Percentiles rank a stretch among this genome's conserved stretches.
Evolutionary conservation across 2,888 invertebrate species (phyloP).

Genomic region (Ceramica pisi): DNA sequence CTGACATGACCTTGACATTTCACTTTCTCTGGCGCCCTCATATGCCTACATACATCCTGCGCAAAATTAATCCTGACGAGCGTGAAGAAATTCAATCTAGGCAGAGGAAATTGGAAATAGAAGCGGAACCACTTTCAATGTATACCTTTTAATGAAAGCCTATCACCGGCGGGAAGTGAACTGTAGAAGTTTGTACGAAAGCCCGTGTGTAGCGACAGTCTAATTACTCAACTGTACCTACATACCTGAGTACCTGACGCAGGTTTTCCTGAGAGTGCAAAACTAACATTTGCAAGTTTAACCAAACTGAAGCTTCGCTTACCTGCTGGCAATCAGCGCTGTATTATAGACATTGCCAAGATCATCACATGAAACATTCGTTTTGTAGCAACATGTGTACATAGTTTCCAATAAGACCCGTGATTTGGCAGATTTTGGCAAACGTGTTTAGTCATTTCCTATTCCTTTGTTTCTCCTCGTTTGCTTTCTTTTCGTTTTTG

Average conservation of each 20-base stretch:
- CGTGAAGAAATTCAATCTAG: conserved; percentile 46
- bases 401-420: background rate
- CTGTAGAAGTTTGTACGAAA: conserved; percentile 44
- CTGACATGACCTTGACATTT: conserved; percentile 19
- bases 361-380: background rate
- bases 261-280: conserved; percentile 17
- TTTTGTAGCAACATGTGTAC: background rate
- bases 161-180: conserved; percentile 47
- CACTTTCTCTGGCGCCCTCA: background rate
- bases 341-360: background rate
- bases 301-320: background rate
- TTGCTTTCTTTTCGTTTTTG: background rate
- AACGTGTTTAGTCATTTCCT: background rate
- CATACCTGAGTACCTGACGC: conserved; percentile 6
- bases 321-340: background rate
- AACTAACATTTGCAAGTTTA: conserved; percentile 23
- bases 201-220: conserved; percentile 36
- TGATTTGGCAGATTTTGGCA: background rate
- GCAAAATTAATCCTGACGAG: conserved; percentile 31
- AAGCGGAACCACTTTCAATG: conserved; percentile 41
- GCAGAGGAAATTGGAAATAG: conserved; percentile 47
- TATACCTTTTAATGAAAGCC: conserved; percentile 51
- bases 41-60: conserved; percentile 4
- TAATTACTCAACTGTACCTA: conserved; percentile 49
- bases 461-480: background rate